A percentile compares a stretch with the other conserved stretches of the same genome.
Conservation (phyloP, 2,797 vertebrate species). For the Hafferia zeledoni region DNA sequence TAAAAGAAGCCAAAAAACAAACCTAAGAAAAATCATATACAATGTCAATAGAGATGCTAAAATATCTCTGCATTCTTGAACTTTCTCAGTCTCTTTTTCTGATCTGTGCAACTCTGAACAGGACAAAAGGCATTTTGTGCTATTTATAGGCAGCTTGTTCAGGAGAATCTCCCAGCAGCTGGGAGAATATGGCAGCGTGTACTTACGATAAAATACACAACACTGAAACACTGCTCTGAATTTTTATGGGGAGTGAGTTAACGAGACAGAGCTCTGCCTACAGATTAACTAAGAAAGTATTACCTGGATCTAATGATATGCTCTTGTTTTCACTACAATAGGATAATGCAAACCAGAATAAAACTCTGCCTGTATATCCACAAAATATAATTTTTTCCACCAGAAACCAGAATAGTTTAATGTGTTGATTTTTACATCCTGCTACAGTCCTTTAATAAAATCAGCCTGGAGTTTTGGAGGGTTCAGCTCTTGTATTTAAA, state of each 20-base stretch:
- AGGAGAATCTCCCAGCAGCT: background rate
- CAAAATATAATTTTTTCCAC: slow-evolving; percentile 22
- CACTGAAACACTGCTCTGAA: background rate
- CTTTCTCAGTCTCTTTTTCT: background rate
- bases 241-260: background rate
- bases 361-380: background rate
- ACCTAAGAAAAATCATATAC: background rate
- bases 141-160: background rate
- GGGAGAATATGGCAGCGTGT: background rate
- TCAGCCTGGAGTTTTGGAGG: background rate
- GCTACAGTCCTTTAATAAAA: slow-evolving; percentile 25
- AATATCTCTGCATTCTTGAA: background rate
- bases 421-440: slow-evolving; percentile 34
- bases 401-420: slow-evolving; percentile 23
- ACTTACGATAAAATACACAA: background rate
- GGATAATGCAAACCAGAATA: slow-evolving; percentile 46
- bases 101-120: background rate
- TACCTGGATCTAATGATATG: slow-evolving; percentile 35
- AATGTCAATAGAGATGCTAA: background rate
- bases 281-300: background rate
- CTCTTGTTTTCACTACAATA: slow-evolving; percentile 11
- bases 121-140: background rate
- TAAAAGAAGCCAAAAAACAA: background rate
- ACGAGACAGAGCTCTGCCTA: background rate
- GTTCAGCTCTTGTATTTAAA: background rate